phyloP scores from a whole-genome alignment of 2,888 invertebrate genomes.

The Calliopum simillimum region DNA sequence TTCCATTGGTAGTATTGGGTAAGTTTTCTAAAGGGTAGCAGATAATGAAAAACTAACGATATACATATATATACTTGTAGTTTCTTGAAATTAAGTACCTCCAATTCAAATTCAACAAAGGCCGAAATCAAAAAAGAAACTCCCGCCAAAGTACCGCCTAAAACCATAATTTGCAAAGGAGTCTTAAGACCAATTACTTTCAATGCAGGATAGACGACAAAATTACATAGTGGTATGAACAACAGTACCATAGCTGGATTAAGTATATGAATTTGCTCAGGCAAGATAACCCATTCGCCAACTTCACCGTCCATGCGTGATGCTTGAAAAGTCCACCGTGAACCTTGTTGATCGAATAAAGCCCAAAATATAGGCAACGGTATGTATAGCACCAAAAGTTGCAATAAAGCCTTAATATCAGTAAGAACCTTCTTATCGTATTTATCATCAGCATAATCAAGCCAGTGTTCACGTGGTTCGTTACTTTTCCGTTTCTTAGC shows the following conservation, averaged over 20 bases:
- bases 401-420: slow-evolving; percentile 81
- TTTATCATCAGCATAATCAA: slow-evolving; percentile 83
- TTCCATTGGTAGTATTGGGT: slow-evolving; percentile 71
- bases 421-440: slow-evolving; percentile 73
- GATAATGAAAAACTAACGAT: slow-evolving; percentile 35
- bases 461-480: slow-evolving; percentile 79
- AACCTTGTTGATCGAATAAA: slow-evolving; percentile 91
- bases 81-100: slow-evolving; percentile 70
- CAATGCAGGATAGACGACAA: slow-evolving; percentile 82
- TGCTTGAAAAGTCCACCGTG: slow-evolving; percentile 93
- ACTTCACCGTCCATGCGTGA: slow-evolving; percentile 87
- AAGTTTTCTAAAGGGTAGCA: slow-evolving; percentile 71
- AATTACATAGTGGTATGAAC: slow-evolving; percentile 87
- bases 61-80: slow-evolving; percentile 18
- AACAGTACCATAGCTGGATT: slow-evolving; percentile 88
- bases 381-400: slow-evolving; percentile 81
- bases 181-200: slow-evolving; percentile 75
- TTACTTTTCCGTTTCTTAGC: slow-evolving; percentile 63
- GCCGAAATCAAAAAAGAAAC: slow-evolving; percentile 87
- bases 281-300: slow-evolving; percentile 79
- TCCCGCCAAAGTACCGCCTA: slow-evolving; percentile 88
- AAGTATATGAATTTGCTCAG: slow-evolving; percentile 94
- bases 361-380: slow-evolving; percentile 95
- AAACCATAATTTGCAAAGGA: slow-evolving; percentile 86
- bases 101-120: slow-evolving; percentile 78